These are phyloP conservation scores for Pedetes capensis DNA, from an alignment of 2,113 vertebrate species.

Conservation along the genomic window DNA sequence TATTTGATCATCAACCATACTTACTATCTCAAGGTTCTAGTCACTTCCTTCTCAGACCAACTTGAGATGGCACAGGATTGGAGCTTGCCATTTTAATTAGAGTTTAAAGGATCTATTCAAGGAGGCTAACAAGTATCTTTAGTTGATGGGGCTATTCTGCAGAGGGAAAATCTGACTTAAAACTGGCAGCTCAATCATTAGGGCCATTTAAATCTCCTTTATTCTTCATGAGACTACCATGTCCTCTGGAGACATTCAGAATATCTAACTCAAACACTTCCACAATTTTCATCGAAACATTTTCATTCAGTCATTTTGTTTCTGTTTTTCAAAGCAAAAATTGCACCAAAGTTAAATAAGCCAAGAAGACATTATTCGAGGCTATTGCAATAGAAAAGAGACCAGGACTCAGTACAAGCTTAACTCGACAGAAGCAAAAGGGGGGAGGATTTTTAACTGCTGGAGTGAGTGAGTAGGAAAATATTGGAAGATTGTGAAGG, in stretches of 20 bases:
- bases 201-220: not conserved
- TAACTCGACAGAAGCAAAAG: not conserved
- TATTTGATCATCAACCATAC: not conserved
- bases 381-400: not conserved
- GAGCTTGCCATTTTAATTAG: not conserved
- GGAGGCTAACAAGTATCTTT: not conserved
- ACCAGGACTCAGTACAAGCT: not conserved
- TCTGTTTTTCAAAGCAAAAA: not conserved
- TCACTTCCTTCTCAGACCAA: not conserved
- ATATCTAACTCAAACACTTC: not conserved
- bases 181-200: not conserved
- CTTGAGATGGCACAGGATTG: not conserved
- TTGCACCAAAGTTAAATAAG: not conserved
- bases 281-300: not conserved
- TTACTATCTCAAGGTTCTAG: not conserved
- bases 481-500: not conserved
- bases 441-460: not conserved
- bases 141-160: not conserved
- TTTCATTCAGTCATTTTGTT: not conserved
- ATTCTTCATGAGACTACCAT: not conserved
- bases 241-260: not conserved
- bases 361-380: not conserved
- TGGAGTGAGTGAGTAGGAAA: not conserved
- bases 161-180: not conserved
- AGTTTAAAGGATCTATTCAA: not conserved